A percentile compares a stretch with the other conserved stretches of the same genome.
Evolutionary conservation across 2,888 invertebrate genomes (phyloP).

Genomic region (Hydriomena furcata): DNA sequence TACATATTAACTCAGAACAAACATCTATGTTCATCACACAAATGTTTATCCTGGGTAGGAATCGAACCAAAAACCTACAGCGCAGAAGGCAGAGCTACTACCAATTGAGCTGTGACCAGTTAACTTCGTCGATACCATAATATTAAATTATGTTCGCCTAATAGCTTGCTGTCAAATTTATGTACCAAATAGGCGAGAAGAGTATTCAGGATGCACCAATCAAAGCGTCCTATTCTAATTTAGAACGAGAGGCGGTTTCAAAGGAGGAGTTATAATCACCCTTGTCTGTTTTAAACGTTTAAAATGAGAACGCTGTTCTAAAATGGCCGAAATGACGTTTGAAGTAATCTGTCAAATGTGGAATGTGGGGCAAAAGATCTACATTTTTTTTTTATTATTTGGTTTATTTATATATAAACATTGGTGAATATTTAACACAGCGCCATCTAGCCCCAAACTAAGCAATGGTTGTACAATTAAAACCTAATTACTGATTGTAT

Average conservation of each 20-base stretch:
- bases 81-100: too few relatives aligned
- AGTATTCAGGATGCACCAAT: slow-evolving; percentile 66
- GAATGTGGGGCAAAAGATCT: neutral
- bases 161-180: slow-evolving; percentile 36
- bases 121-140: neutral
- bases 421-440: too few relatives aligned
- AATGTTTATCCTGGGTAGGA: too few relatives aligned
- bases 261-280: slow-evolving; percentile 58
- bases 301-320: slow-evolving; percentile 41
- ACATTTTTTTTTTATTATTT: too few relatives aligned
- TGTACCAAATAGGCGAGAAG: slow-evolving; percentile 61
- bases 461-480: too few relatives aligned
- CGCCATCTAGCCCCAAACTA: too few relatives aligned
- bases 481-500: too few relatives aligned
- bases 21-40: too few relatives aligned
- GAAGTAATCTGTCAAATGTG: slow-evolving; percentile 28
- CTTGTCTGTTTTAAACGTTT: slow-evolving; percentile 44
- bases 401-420: too few relatives aligned
- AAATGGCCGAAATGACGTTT: slow-evolving; percentile 47
- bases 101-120: too few relatives aligned
- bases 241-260: slow-evolving; percentile 63
- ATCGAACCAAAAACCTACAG: too few relatives aligned
- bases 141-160: neutral
- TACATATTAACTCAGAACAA: too few relatives aligned
- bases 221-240: slow-evolving; percentile 62